These are phyloP conservation scores for Pogonophryne albipinna DNA, from an alignment of 2,797 vertebrate species.

Conservation along the genomic window DNA sequence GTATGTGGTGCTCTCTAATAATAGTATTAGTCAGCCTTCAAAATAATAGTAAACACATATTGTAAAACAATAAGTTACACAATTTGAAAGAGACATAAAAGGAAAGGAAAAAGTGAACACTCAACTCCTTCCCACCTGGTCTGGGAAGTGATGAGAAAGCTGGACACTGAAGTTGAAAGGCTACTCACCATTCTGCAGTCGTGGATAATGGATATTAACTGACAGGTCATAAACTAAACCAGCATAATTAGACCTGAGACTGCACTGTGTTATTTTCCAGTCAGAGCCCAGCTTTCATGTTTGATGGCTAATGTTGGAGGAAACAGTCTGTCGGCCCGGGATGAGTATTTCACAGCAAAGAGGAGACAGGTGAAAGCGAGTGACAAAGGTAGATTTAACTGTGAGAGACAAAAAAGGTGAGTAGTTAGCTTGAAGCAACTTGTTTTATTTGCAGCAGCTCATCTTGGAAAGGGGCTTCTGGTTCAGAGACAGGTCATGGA, in stretches of 20 bases:
- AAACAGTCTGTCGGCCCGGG: slow-evolving; percentile 55
- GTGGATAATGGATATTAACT: slow-evolving; percentile 69
- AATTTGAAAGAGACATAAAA: slow-evolving; percentile 17
- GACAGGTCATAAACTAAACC: slow-evolving; percentile 77
- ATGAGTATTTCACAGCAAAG: slow-evolving; percentile 50
- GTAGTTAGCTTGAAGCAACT: slow-evolving; percentile 37
- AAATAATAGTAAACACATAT: not conserved
- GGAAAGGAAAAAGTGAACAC: slow-evolving; percentile 58
- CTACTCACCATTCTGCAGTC: slow-evolving; percentile 15
- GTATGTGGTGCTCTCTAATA: not conserved
- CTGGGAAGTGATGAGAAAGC: slow-evolving; percentile 65
- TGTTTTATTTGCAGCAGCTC: slow-evolving; percentile 43
- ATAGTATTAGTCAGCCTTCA: not conserved
- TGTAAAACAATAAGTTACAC: slow-evolving; percentile 19
- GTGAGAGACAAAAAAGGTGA: slow-evolving; percentile 8
- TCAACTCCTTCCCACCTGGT: slow-evolving; percentile 76
- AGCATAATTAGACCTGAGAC: slow-evolving; percentile 74
- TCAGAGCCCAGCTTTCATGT: slow-evolving; percentile 76
- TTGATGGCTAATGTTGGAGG: slow-evolving; percentile 50
- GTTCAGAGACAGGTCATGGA: slow-evolving; percentile 62
- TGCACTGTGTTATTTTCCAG: slow-evolving; percentile 72
- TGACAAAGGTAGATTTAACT: slow-evolving; percentile 30
- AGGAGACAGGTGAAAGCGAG: slow-evolving; percentile 37
- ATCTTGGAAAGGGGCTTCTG: slow-evolving; percentile 26
- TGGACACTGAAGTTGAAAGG: slow-evolving; percentile 74